Evolutionary conservation across 37 sponge, comb jelly and placozoan species (phyloP).

Genomic region (Tethya wilhelma): DNA sequence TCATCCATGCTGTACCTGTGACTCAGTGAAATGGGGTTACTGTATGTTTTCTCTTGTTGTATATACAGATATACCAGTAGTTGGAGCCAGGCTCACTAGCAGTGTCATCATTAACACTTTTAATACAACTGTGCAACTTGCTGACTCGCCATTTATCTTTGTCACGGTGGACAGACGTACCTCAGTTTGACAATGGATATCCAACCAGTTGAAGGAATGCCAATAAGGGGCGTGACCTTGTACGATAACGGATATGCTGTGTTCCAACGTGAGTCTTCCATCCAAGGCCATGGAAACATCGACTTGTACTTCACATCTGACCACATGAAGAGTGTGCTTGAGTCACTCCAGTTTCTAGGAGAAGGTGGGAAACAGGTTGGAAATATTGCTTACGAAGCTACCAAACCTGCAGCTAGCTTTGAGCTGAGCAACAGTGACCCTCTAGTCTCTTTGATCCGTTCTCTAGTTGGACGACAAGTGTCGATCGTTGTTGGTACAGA

Average conservation of each 20-base stretch:
- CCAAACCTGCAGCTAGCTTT: constrained; percentile 70
- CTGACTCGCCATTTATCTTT: no score
- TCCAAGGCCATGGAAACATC: constrained; percentile 79
- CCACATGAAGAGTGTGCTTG: constrained; percentile 81
- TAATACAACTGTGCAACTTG: no score
- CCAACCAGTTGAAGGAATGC: constrained; percentile 68
- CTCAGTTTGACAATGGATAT: no score
- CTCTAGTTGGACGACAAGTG: constrained; percentile 44
- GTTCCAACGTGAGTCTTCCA: constrained; percentile 68
- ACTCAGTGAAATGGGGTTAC: no score
- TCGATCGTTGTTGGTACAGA: constrained; percentile 1
- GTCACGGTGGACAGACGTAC: no score
- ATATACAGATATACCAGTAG: no score
- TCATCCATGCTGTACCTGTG: no score
- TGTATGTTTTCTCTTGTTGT: no score
- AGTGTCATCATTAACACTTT: no score
- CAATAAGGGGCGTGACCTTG: constrained; percentile 71
- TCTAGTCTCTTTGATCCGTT: constrained; percentile 49
- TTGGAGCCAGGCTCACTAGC: no score
- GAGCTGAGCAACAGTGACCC: constrained; percentile 44
- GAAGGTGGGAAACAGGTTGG: no score
- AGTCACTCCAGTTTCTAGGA: constrained; percentile 79
- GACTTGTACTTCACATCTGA: constrained; percentile 80
- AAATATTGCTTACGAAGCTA: constrained; percentile 92
- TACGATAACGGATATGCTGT: constrained; percentile 94